Evolutionary conservation across 2,888 invertebrate species (phyloP), one percentile per base, ranked within the genome.

Genomic region (Oscheius sp.): DNA sequence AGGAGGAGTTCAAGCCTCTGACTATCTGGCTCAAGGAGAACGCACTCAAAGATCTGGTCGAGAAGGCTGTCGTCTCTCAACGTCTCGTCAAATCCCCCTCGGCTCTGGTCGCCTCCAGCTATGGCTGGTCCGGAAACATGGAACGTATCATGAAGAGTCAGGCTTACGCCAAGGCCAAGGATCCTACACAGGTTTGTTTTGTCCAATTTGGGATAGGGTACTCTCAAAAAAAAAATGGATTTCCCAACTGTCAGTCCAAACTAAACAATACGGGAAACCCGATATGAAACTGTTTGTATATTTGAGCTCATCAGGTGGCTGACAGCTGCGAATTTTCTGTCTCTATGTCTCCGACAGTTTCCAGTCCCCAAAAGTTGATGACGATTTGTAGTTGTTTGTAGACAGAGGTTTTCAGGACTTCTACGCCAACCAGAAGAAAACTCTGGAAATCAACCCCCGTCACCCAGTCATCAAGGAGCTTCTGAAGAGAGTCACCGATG

Each of bases 71-170:
- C 70, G 92, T 97, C 35, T 96, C 96, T 2, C 94, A 96, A 85
- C 93, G 96, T 74, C 92, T 98, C 75, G 93, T 93, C 76, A 94
- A 93, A 88, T 96, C 97, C 7, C 98, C 98, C 0, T 96, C 96
- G 90, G 98, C 96, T 70, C 92, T 99, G 70, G 96, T 97, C 63
- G 98, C 98, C 81, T 94, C 95, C 76, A 94, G 94, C 92, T 98
- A 96, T 91, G 97, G 97, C 84, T 98, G 97, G 97, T 96, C 97
- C 86, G 98, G 97, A 87, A 98, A 98, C 91, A 98, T 99, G 98
- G 98, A 98, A 91, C 93, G 98, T 66, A 93, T 98, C 81, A 96
- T 97, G 79, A 90, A 89, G 77, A 90, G 91, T 7, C 98, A 99
- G 91, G 96, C 98, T 21, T 97, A 98, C 90, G 96, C 96, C 90